phyloP scores from a whole-genome alignment of 2,797 vertebrate species.

The Hybognathus amarus region DNA sequence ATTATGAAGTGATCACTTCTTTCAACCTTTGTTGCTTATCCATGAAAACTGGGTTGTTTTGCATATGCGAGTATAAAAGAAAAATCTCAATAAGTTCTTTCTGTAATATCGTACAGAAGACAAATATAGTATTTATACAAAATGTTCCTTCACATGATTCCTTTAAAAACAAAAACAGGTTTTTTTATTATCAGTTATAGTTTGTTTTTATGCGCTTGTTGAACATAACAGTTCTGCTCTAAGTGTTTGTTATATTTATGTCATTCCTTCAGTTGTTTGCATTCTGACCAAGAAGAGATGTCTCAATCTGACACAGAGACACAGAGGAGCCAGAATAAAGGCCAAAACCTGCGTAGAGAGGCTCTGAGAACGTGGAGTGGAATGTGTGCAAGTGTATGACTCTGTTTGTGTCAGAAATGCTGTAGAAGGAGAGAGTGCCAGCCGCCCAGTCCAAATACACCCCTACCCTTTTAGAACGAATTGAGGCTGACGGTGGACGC shows the following conservation, averaged over 20 bases:
- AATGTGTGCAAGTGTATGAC: conserved; percentile 50
- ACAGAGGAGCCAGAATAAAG: conserved; percentile 10
- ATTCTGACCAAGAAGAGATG: not conserved
- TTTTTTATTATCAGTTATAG: no score
- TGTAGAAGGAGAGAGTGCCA: conserved; percentile 22
- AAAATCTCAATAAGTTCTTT: not conserved
- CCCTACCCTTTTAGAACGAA: conserved; percentile 11
- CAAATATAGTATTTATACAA: not conserved
- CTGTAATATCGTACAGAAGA: not conserved
- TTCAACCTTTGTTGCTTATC: not conserved
- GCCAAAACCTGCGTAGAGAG: conserved; percentile 10
- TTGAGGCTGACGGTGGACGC: not conserved
- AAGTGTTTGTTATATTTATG: not conserved
- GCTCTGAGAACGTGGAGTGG: conserved; percentile 21
- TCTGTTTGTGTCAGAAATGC: not conserved
- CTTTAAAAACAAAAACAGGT: no score
- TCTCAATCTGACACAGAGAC: conserved; percentile 6
- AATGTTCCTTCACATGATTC: not conserved
- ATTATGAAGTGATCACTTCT: not conserved
- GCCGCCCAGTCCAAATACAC: conserved; percentile 32
- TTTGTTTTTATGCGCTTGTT: not conserved
- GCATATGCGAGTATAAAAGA: not conserved
- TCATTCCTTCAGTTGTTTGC: not conserved
- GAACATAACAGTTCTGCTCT: not conserved
- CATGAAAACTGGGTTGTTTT: not conserved